phyloP scores from a whole-genome alignment of 1,140 invertebrate species.

The Drosophila murphyi region DNA sequence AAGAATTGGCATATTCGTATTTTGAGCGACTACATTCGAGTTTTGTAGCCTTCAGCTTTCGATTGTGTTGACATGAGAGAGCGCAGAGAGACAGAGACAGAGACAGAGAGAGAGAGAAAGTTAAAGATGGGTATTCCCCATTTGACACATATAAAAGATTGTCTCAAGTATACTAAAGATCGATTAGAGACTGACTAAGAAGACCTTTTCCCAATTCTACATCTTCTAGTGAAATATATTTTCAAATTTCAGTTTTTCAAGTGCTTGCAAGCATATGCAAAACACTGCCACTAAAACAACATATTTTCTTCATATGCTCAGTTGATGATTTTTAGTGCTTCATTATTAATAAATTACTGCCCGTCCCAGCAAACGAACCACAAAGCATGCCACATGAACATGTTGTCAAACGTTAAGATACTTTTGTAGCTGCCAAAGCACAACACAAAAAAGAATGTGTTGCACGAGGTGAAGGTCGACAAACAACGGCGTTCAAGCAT shows the following conservation, averaged over 20 bases:
- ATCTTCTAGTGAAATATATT: too few relatives aligned
- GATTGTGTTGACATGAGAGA: slow-evolving; percentile 72
- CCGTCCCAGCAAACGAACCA: slow-evolving; percentile 3
- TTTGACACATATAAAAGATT: not conserved
- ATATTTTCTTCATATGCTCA: not conserved
- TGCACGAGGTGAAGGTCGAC: slow-evolving; percentile 56
- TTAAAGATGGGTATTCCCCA: not conserved
- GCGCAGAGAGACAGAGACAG: not conserved
- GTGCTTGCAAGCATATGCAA: not conserved
- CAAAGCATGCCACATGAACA: slow-evolving; percentile 20
- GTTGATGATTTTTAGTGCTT: not conserved
- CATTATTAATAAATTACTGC: not conserved
- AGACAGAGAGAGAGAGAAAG: not conserved
- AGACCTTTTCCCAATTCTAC: too few relatives aligned
- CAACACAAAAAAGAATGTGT: slow-evolving; percentile 17
- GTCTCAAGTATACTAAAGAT: too few relatives aligned
- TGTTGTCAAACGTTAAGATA: slow-evolving; percentile 22
- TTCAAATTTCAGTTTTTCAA: not conserved
- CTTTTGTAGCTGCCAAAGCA: slow-evolving; percentile 2
- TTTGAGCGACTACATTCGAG: slow-evolving; percentile 5
- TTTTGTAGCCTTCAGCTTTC: slow-evolving; percentile 38
- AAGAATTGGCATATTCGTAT: slow-evolving; percentile 36
- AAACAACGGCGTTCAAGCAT: slow-evolving; percentile 40
- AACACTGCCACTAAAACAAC: not conserved
- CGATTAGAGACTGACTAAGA: too few relatives aligned